Evolutionary conservation across 2,888 invertebrate species (phyloP), one percentile per base, ranked within the genome.

Genomic region (Dinocampus coccinellae): DNA sequence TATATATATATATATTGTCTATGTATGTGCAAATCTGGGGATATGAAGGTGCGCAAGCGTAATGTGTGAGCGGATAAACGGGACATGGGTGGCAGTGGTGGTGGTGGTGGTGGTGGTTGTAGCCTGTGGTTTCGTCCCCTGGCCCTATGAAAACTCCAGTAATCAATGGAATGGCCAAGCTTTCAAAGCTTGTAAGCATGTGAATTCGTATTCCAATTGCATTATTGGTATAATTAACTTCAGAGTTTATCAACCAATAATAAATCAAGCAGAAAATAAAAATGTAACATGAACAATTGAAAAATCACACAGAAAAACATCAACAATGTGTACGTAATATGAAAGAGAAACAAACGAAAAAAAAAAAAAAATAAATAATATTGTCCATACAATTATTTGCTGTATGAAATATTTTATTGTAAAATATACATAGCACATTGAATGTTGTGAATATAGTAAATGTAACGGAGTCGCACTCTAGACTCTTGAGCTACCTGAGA

Each of bases 151-250:
- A 75, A 62, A 29, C 72, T 61, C 63, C 73, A 77, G 79, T 79
- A 80, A 80, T 80, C 80, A 78, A 80, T 80, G 79, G 78, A 70
- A 74, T 60, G 73, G 61, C 75, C 70, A 69, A 69, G 75, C 55
- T 62, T 75, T 77, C 69, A 76, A 74, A 70, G 72, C 73, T 73
- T 57, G 66, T 47, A 16, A 36, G 60, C 55, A 64, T 69, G 68
- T 64, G 71, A 62, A 26, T 52, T 26, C 11, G 22, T 9, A n/a
- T 3, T 58, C 20, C n/a, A n/a, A n/a, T 39, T 39, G 39, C 13
- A 39, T 39, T 16, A 16, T 47, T 47, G 3, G 47, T 6, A 47
- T n/a, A 47, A 62, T 55, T 16, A 52, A 34, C 58, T 60, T 52
- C 20, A 52, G 47, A 55, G 68, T 72, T 58, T 63, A 55, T 68